A percentile compares a stretch with the other conserved stretches of the same genome.
Evolutionary conservation across 2,797 vertebrate species (phyloP).

Genomic region (Darevskia nairensis): DNA sequence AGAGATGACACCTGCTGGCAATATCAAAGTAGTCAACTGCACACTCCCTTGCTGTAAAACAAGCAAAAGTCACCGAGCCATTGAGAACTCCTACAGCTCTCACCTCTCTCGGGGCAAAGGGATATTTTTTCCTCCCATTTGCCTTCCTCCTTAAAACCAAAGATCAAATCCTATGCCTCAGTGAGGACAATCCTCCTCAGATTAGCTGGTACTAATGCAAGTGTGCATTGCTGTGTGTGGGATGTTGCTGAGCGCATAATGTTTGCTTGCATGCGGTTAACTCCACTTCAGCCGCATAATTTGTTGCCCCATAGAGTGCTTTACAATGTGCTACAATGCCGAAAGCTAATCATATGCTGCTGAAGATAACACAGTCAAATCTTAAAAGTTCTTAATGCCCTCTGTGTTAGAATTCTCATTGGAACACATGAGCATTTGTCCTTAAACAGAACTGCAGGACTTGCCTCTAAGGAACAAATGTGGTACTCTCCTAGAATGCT

Average conservation of each 20-base stretch:
- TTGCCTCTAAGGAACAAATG: neutral
- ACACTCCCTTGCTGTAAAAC: conserved; percentile 58
- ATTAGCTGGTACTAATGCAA: conserved; percentile 67
- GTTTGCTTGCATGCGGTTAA: conserved; percentile 64
- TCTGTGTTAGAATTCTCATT: neutral
- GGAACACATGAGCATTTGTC: neutral
- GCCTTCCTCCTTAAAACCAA: conserved; percentile 62
- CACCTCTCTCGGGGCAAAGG: conserved; percentile 63
- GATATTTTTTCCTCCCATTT: conserved; percentile 51
- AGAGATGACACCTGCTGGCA: conserved; percentile 74
- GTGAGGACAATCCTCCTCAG: conserved; percentile 62
- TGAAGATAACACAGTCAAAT: conserved; percentile 51
- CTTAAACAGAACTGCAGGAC: neutral
- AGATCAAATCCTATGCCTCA: conserved; percentile 62
- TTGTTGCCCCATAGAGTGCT: conserved; percentile 60
- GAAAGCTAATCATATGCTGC: conserved; percentile 50
- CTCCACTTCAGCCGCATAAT: conserved; percentile 66
- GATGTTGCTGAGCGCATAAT: conserved; percentile 65
- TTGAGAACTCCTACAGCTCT: conserved; percentile 65
- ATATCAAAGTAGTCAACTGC: conserved; percentile 68
- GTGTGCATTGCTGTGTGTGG: conserved; percentile 58
- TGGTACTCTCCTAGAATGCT: neutral
- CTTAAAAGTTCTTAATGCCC: conserved; percentile 47
- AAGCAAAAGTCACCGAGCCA: conserved; percentile 59
- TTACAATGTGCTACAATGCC: conserved; percentile 42